Percentiles rank a stretch among this genome's conserved stretches.
phyloP scores from a whole-genome alignment of 2,888 invertebrate species.

The Nephrotoma guestfalica region DNA sequence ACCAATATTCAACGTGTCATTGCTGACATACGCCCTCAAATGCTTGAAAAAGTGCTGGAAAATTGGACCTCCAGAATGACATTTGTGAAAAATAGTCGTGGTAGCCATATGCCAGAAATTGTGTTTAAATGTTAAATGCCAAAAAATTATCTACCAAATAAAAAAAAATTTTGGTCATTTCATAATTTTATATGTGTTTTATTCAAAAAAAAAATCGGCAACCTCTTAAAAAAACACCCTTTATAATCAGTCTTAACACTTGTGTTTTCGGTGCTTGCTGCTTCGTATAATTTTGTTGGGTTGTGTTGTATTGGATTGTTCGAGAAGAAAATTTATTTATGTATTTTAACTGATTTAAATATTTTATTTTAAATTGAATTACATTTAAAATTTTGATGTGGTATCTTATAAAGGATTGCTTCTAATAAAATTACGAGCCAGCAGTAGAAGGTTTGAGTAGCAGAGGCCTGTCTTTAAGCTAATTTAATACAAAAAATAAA shows the following conservation, averaged over 20 bases:
- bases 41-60: no score
- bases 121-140: no score
- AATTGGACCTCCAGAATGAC: no score
- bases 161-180: no score
- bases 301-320: background rate
- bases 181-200: no score
- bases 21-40: no score
- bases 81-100: no score
- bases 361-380: background rate
- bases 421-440: background rate
- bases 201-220: no score
- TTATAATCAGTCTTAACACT: background rate
- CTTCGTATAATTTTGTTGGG: background rate
- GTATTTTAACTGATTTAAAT: background rate
- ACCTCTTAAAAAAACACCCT: no score
- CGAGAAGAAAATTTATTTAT: background rate
- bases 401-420: background rate
- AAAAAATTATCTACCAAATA: no score
- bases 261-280: background rate
- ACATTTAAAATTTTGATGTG: background rate
- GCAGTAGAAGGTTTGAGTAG: background rate
- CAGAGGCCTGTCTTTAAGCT: background rate
- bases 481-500: background rate
- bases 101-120: no score
- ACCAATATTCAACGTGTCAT: no score